Evolutionary conservation across 2,113 vertebrate genomes (phyloP), one percentile per base, ranked within the genome.

Genomic region (Phodopus roborovskii): DNA sequence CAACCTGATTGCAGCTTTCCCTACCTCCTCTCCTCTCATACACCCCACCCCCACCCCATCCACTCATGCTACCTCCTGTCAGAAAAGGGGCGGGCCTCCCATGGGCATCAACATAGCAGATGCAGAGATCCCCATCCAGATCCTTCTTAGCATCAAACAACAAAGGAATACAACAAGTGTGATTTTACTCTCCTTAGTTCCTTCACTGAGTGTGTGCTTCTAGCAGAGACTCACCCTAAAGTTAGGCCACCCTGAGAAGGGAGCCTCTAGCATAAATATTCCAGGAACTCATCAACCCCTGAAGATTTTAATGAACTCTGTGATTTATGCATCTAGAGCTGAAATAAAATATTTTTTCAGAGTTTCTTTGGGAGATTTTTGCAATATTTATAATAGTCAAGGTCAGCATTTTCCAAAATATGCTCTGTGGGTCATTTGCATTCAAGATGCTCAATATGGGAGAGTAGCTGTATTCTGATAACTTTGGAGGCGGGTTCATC

Each of bases 311-410:
- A 33, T 90, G 33, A 39, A 74, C 50, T 48, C 24, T 95, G 36
- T 19, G 50, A 95, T 53, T 94, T 83, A 78, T 90, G 60, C 24
- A 87, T n/a, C 48, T 10, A 58, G 71, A 42, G 15, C 9, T 20
- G 53, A 82, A 92, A 92, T 90, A 60, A 74, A 90, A 84, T 75
- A 22, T 71, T 88, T 53, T 53, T 64, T 88, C n/a, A 39, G n/a
- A 39, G 53, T 93, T 73, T 93, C 53, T 28, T 0, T 24, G 19
- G 48, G 75, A 95, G 71, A 70, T 26, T 78, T 88, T 74, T 94
- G 68, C 24, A 93, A 15, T 92, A 86, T 88, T 93, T 92, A 60
- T 74, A 68, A 64, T 73, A 50, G 28, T 81, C 81, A 95, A 71
- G 70, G n/a, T 90, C 88, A 93, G 42, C 33, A 45, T 79, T 87